Base-by-base conservation (phyloP, 2,888 invertebrate genomes). In the Laothoe populi region DNA sequence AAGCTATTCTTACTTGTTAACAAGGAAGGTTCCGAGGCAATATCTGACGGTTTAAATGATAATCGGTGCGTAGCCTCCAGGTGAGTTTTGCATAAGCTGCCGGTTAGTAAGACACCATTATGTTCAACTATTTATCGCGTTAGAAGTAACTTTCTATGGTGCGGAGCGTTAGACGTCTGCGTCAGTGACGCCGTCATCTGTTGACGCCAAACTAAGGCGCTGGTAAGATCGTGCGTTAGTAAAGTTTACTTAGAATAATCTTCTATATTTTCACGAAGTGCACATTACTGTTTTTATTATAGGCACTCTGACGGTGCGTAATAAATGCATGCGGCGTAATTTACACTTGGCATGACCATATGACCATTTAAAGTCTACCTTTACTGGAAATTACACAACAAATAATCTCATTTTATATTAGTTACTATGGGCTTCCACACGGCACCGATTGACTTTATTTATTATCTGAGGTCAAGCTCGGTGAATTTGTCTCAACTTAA, bases 381-480 rank as follows among this genome's bases (percentile, higher is more conserved):
- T n/a, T n/a, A 53, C 53, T 21, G 53, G 53, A 53, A 46, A 53
- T 19, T 19, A 53, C 19, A 19, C 3, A 13, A 13, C 38, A 13
- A 11, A 53, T 26, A 49, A n/a, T n/a, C n/a, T 49, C 26, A 49
- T 24, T 21, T 19, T 45, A 26, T 59, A 53, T 59, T 26, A 44
- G 59, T 59, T 45, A 31, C 19, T 45, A 26, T 44, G 59, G 60
- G 59, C 38, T 38, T 31, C 64, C 53, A 64, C 60, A 64, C 53
- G 35, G 53, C 49, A 49, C 19, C 49, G 49, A 16, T 8, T 31
- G 46, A 60, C 38, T 60, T 59, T 64, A 49, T 64, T n/a, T 53
- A n/a, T 66, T 59, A 71, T 71, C 71, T 63, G 23, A 58, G 68
- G 71, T 71, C 70, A 60, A 31, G 61, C 62, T 59, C 60, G 63